Evolutionary conservation across 2,888 invertebrate genomes (phyloP).

Genomic region (Scaptomyza caliginosa): DNA sequence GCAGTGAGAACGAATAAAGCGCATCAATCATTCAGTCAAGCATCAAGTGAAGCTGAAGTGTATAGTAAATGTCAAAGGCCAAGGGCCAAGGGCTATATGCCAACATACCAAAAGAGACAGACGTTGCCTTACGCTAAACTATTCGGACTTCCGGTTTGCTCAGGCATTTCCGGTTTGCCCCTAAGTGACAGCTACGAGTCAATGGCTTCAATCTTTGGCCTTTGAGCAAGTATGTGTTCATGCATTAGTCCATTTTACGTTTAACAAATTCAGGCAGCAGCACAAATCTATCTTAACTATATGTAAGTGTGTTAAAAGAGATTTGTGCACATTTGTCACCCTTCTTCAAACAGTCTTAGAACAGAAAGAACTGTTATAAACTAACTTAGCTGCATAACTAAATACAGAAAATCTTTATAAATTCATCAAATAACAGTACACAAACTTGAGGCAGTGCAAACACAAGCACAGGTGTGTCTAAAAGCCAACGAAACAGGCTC

Average conservation of each 20-base stretch:
- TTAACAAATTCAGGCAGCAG: slow-evolving; percentile 49
- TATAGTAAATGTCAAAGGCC: slow-evolving; percentile 71
- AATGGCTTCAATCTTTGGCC: slow-evolving; percentile 10
- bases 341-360: not conserved
- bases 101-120: slow-evolving; percentile 8
- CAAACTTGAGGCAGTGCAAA: not conserved
- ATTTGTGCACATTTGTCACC: slow-evolving; percentile 29
- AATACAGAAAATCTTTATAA: slow-evolving; percentile 10
- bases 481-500: not conserved
- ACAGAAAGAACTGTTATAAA: slow-evolving; percentile 4
- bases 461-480: not conserved
- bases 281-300: slow-evolving; percentile 7
- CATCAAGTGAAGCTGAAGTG: slow-evolving; percentile 74
- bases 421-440: slow-evolving; percentile 20
- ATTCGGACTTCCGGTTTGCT: slow-evolving; percentile 64
- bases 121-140: slow-evolving; percentile 25
- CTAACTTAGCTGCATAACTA: slow-evolving; percentile 20
- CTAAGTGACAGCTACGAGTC: slow-evolving; percentile 30
- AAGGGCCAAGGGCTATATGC: slow-evolving; percentile 19
- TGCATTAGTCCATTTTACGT: slow-evolving; percentile 33
- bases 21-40: slow-evolving; percentile 78
- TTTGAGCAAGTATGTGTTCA: slow-evolving; percentile 24
- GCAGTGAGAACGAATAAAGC: slow-evolving; percentile 67
- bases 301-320: not conserved
- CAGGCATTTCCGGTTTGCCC: slow-evolving; percentile 59